These are phyloP conservation scores for Micropoecilia bifurca DNA, from an alignment of 2,797 vertebrate genomes.

Conservation along the genomic window DNA sequence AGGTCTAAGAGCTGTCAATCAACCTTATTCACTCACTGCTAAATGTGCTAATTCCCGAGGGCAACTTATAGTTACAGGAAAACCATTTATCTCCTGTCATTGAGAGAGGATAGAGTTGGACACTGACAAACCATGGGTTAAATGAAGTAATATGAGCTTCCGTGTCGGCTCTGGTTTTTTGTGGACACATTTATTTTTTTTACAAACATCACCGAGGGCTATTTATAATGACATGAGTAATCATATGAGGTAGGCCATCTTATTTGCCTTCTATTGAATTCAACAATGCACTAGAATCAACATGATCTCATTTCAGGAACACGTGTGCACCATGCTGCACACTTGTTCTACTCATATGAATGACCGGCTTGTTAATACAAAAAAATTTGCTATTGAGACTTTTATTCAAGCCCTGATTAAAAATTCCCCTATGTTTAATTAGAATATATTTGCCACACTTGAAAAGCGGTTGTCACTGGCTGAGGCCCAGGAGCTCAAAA, in stretches of 20 bases:
- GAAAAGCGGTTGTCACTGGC: slow-evolving; percentile 63
- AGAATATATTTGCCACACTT: slow-evolving; percentile 74
- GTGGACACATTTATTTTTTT: not conserved
- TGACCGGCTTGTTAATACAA: slow-evolving; percentile 60
- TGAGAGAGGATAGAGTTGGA: too few relatives aligned
- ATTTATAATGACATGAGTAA: slow-evolving; percentile 69
- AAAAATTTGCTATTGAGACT: slow-evolving; percentile 57
- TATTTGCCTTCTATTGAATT: slow-evolving; percentile 48
- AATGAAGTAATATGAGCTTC: not conserved
- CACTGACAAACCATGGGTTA: too few relatives aligned
- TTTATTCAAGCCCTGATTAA: slow-evolving; percentile 75
- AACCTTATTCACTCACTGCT: too few relatives aligned
- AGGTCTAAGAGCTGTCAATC: too few relatives aligned
- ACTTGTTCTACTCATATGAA: slow-evolving; percentile 76
- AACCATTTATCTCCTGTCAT: too few relatives aligned
- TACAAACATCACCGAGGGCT: not conserved
- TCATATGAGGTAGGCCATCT: slow-evolving; percentile 37
- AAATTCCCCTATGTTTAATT: slow-evolving; percentile 80
- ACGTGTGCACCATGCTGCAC: slow-evolving; percentile 64
- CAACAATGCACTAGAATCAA: slow-evolving; percentile 49
- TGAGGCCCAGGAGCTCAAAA: slow-evolving; percentile 51
- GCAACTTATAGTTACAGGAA: too few relatives aligned
- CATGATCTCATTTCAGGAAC: slow-evolving; percentile 40
- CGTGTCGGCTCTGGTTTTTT: not conserved
- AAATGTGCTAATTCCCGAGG: too few relatives aligned